Evolutionary conservation across 2,113 vertebrate species (phyloP), one percentile per base, ranked within the genome.

Genomic region (Xiphophorus couchianus): DNA sequence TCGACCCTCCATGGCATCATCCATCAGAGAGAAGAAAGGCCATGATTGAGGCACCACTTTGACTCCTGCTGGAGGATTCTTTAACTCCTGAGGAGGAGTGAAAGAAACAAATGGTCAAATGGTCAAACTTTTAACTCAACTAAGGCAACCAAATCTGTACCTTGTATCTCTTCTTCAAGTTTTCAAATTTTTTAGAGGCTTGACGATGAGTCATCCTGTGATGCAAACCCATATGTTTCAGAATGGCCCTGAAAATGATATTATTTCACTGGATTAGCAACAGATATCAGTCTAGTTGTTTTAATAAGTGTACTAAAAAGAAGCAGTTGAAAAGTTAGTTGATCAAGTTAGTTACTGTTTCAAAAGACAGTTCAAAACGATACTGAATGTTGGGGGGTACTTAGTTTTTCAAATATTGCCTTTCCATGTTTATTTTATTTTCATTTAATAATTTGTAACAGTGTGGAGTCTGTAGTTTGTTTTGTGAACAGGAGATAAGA

Each of bases 181-280:
- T 94, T 81, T 95, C 92, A 92, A 92, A 95, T 80, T 94, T 95
- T 84, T 92, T 92, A 39, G 87, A 83, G 2, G 92, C 94, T 81
- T 94, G 94, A 75, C 62, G 63, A 17, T 90, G 86, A 5, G 80
- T 93, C 86, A 95, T 91, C 73, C 89, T 92, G 19, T 88, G 68
- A 25, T 94, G 91, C 63, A 94, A 81, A 28, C 89, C 91, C 90
- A 95, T 85, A 27, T 94, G 91, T 75, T 88, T 93, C 12, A 95
- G 77, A 54, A 94, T 90, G 73, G 86, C 66, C 62, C 87, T 90
- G 42, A 64, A 84, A 71, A 75, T 4, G 44, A 3, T 42, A 75
- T n/a, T 5, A 69, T 44, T 1, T 66, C 14, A 35, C 22, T 54
- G 10, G 8, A n/a, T 27, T 62, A 19, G 9, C 14, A 7, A 68